phyloP scores from a whole-genome alignment of 2,797 vertebrate genomes.

The Sitta carolinensis region DNA sequence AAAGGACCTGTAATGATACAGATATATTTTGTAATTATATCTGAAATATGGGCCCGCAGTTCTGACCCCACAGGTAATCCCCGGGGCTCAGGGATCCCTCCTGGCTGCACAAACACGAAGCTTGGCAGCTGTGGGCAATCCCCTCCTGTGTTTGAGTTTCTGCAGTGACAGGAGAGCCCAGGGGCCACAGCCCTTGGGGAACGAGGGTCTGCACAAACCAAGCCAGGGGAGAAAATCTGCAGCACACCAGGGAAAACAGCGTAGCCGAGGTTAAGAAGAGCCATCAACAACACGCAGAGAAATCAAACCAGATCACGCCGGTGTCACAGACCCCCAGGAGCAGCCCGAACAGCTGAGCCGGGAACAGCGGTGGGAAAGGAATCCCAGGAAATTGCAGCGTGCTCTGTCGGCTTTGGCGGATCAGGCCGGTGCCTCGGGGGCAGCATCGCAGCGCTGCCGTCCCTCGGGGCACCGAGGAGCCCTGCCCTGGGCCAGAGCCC shows the following conservation, averaged over 20 bases:
- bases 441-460: no score
- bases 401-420: no score
- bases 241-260: neutral
- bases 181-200: neutral
- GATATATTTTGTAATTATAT: neutral
- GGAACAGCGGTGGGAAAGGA: no score
- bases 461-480: no score
- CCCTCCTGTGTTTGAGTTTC: accelerated
- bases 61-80: neutral
- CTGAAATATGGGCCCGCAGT: neutral
- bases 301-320: neutral
- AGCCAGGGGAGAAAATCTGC: neutral
- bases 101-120: neutral
- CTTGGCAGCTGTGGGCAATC: neutral
- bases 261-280: accelerated
- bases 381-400: no score
- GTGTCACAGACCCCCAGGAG: neutral
- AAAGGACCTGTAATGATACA: neutral
- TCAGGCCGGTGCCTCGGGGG: no score
- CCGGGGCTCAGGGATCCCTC: neutral
- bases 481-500: no score
- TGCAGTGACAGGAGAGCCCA: neutral
- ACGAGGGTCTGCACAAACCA: no score
- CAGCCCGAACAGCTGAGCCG: neutral
- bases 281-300: accelerated